Conservation (phyloP, 2,888 invertebrate genomes). For the Xanthia icteritia region DNA sequence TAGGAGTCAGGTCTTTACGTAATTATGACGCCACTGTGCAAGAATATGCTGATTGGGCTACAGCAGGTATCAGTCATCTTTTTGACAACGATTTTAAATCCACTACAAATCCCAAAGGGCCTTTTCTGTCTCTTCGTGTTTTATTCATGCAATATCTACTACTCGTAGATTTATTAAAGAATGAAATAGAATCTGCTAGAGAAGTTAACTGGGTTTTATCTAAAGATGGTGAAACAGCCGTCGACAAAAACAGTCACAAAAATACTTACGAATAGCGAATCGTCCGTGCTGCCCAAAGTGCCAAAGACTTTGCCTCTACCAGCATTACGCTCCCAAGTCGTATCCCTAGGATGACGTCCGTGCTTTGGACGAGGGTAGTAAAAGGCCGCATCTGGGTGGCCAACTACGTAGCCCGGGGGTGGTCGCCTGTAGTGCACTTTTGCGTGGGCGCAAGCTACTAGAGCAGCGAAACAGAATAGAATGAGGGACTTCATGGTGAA, state of each 20-base stretch:
- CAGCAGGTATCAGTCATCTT: not conserved
- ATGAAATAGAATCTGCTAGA: not conserved
- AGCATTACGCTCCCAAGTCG: constrained; percentile 65
- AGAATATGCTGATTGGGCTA: not conserved
- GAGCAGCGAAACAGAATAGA: constrained; percentile 50
- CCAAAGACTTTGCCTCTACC: constrained; percentile 75
- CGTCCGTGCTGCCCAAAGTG: constrained; percentile 76
- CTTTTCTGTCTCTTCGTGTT: not conserved
- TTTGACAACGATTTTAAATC: not conserved
- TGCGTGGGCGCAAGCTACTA: constrained; percentile 59
- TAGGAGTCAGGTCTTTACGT: not conserved
- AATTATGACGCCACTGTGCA: not conserved
- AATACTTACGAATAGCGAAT: constrained; percentile 77
- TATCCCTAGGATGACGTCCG: constrained; percentile 58
- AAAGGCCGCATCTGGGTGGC: constrained; percentile 9
- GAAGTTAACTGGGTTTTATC: not conserved
- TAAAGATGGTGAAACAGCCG: not conserved
- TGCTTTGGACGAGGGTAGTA: constrained; percentile 6
- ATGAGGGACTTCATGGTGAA: constrained; percentile 62
- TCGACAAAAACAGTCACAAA: not conserved
- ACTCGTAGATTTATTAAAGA: not conserved
- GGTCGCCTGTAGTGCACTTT: not conserved
- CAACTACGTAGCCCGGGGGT: not conserved
- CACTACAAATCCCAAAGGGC: not conserved
- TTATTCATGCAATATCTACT: not conserved